Conservation (phyloP, 2,113 vertebrate genomes). For the Turdus rufiventris region DNA sequence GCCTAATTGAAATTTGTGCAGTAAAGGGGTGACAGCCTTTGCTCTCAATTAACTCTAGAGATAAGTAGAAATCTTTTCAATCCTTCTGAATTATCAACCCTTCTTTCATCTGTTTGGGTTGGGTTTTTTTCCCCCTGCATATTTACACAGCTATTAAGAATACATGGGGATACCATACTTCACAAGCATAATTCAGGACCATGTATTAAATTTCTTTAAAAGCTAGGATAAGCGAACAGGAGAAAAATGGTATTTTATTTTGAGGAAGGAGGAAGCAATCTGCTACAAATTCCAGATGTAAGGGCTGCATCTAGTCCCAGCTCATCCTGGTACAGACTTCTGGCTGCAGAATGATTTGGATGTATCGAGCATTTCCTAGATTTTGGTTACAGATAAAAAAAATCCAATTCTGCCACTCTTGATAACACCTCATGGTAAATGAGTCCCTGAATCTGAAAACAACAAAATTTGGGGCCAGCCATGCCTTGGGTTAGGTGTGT, state of each 20-base stretch:
- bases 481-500: background rate
- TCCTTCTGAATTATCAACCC: background rate
- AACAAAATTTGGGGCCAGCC: background rate
- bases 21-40: background rate
- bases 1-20: background rate
- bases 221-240: background rate
- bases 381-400: background rate
- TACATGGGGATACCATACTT: background rate
- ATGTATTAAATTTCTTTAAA: background rate
- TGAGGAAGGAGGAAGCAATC: background rate
- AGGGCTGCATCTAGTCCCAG: background rate
- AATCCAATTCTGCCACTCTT: background rate
- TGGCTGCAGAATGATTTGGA: background rate
- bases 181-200: background rate
- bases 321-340: background rate
- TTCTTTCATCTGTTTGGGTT: background rate
- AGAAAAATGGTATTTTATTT: background rate
- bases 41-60: constrained; percentile 25
- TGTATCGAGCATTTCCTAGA: background rate
- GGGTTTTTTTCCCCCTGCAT: background rate
- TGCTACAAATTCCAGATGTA: background rate
- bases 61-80: background rate
- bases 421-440: background rate
- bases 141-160: background rate
- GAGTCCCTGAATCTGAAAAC: background rate